Evolutionary conservation across 2,113 vertebrate species (phyloP).

Genomic region (Nycticryphes semicollaris): DNA sequence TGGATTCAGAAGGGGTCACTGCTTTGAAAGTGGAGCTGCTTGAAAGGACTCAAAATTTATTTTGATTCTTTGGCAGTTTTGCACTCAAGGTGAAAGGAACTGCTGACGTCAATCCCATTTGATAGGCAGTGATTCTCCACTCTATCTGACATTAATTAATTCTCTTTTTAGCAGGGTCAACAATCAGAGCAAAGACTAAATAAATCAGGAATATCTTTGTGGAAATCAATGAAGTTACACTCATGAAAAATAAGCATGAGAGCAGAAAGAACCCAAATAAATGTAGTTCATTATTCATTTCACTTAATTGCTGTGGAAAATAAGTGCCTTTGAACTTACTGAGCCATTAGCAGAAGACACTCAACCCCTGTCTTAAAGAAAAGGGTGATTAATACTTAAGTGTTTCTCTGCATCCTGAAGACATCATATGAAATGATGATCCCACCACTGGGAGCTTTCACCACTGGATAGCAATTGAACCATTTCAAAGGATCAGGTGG

Average conservation of each 20-base stretch:
- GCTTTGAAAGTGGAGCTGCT: neutral
- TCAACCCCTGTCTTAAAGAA: neutral
- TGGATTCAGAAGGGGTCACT: neutral
- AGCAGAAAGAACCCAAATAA: conserved; percentile 22
- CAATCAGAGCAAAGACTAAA: conserved; percentile 17
- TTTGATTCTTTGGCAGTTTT: conserved; percentile 16
- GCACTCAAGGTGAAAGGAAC: neutral
- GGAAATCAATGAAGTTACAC: conserved; percentile 10
- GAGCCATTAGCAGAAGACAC: conserved; percentile 51
- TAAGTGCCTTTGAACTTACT: conserved; percentile 37
- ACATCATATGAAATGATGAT: neutral
- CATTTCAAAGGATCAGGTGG: neutral
- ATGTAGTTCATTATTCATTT: conserved; percentile 41
- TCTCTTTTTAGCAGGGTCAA: conserved; percentile 21
- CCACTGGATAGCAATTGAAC: neutral
- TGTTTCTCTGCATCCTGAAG: conserved; percentile 1
- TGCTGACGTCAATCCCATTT: neutral
- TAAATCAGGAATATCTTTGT: conserved; percentile 17
- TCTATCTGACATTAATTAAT: conserved; percentile 36
- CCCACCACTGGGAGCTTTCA: conserved; percentile 31
- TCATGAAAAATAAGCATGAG: neutral
- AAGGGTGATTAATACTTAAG: conserved; percentile 56
- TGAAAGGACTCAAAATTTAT: neutral
- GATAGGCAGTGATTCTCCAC: neutral
- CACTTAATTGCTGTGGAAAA: conserved; percentile 48